These are phyloP conservation scores for Ischnura elegans DNA, from an alignment of 2,888 invertebrate species.

Conservation along the genomic window DNA sequence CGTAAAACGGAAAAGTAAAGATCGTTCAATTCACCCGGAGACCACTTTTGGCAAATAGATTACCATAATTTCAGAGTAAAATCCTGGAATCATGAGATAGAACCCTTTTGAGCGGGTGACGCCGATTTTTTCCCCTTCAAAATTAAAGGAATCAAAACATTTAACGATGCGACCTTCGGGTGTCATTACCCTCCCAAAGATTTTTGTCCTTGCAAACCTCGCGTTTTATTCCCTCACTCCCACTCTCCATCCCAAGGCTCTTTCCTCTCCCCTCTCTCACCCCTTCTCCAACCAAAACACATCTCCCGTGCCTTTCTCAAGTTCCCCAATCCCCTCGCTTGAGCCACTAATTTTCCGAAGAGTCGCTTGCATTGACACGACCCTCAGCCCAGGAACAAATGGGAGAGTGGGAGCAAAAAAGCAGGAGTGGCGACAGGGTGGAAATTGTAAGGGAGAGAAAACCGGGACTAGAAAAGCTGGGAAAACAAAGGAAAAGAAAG, in stretches of 20 bases:
- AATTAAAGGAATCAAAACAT: neutral
- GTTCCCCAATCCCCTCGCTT: conserved; percentile 4
- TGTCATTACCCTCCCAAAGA: neutral
- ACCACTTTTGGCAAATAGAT: too few relatives aligned
- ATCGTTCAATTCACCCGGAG: too few relatives aligned
- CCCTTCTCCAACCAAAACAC: neutral
- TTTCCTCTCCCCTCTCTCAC: neutral
- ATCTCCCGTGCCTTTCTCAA: neutral
- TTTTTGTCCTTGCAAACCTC: neutral
- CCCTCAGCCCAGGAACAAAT: conserved; percentile 25
- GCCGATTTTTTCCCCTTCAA: neutral
- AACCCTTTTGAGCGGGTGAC: neutral
- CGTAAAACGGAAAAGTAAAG: too few relatives aligned
- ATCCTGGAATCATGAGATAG: too few relatives aligned
- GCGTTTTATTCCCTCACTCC: neutral
- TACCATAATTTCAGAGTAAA: too few relatives aligned
- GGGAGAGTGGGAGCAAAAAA: neutral
- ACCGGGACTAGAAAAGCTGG: neutral
- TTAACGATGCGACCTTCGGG: neutral
- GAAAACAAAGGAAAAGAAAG: too few relatives aligned
- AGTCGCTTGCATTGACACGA: conserved; percentile 53
- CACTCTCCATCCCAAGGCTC: neutral
- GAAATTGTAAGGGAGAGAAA: neutral
- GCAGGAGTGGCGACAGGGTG: neutral
- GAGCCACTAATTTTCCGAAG: conserved; percentile 55